Evolutionary conservation across 2,797 vertebrate species (phyloP).

Genomic region (Ctenopoma kingsleyae): DNA sequence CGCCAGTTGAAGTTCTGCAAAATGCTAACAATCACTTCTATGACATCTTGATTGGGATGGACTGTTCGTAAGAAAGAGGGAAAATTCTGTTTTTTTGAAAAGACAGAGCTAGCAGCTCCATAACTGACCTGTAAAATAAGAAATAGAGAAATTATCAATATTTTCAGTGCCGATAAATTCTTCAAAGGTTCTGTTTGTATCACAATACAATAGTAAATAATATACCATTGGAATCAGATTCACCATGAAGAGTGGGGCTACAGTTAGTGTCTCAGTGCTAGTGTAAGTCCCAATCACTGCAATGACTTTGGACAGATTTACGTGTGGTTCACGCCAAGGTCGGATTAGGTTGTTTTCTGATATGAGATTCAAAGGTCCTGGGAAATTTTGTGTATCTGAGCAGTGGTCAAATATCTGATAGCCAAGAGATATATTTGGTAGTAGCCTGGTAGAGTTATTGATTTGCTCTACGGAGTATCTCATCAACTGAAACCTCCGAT

Average conservation of each 20-base stretch:
- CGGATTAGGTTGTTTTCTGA: constrained; percentile 60
- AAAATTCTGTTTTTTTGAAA: constrained; percentile 69
- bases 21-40: constrained; percentile 82
- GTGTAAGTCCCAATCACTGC: constrained; percentile 69
- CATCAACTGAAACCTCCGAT: constrained; percentile 87
- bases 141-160: neutral
- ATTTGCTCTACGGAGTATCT: constrained; percentile 87
- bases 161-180: neutral
- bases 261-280: constrained; percentile 56
- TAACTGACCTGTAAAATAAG: constrained; percentile 77
- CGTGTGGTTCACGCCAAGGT: constrained; percentile 15
- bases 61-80: constrained; percentile 88
- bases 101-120: constrained; percentile 64
- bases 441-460: constrained; percentile 83
- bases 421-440: constrained; percentile 86
- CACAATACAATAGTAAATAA: neutral
- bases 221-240: constrained; percentile 75
- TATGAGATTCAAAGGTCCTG: constrained; percentile 67
- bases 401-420: constrained; percentile 88
- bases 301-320: constrained; percentile 61
- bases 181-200: neutral
- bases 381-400: constrained; percentile 66
- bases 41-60: constrained; percentile 79
- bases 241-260: constrained; percentile 70
- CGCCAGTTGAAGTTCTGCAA: constrained; percentile 85